phyloP scores from a whole-genome alignment of 2,888 invertebrate genomes.

The Polydrusus pterygomalis region DNA sequence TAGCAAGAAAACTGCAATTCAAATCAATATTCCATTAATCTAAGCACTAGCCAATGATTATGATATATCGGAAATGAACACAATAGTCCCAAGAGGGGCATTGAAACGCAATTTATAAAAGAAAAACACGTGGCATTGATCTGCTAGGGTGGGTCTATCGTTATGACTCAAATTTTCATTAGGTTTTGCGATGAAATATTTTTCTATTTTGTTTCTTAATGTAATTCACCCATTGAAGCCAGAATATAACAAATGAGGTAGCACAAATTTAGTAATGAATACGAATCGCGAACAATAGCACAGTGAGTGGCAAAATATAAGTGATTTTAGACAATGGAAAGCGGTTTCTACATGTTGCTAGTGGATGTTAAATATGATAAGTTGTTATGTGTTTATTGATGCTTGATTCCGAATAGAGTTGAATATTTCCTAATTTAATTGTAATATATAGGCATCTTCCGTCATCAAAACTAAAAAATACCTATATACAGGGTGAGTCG shows the following conservation, averaged over 20 bases:
- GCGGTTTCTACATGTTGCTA: neutral
- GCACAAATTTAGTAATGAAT: conserved; percentile 70
- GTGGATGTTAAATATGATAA: neutral
- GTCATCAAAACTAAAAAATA: no score
- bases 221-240: conserved; percentile 45
- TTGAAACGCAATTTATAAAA: conserved; percentile 22
- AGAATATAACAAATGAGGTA: conserved; percentile 65
- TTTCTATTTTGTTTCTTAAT: conserved; percentile 37
- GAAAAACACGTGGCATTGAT: conserved; percentile 30
- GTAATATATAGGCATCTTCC: no score
- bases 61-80: conserved; percentile 38
- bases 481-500: no score
- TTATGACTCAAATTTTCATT: conserved; percentile 40
- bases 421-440: no score
- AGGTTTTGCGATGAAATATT: conserved; percentile 22
- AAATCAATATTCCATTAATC: conserved; percentile 42
- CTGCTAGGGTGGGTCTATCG: conserved; percentile 29
- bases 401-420: neutral
- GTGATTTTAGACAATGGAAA: neutral
- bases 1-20: conserved; percentile 10
- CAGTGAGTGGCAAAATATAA: conserved; percentile 6
- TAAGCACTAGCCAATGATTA: conserved; percentile 35
- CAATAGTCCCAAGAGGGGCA: conserved; percentile 31
- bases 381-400: neutral
- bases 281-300: conserved; percentile 45